phyloP scores from a whole-genome alignment of 1,140 invertebrate genomes.

The Eumaeus atala region DNA sequence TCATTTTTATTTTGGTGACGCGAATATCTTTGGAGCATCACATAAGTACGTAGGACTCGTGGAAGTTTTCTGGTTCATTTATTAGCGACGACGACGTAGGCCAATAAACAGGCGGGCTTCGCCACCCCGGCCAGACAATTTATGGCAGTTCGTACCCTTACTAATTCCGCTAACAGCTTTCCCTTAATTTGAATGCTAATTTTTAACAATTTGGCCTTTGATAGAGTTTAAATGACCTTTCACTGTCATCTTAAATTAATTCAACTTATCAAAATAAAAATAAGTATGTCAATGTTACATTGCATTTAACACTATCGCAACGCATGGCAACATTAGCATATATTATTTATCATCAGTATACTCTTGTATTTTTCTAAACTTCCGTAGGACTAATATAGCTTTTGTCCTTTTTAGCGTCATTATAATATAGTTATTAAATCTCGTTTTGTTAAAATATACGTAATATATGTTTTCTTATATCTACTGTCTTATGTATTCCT shows the following conservation, averaged over 20 bases:
- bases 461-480: too few relatives aligned
- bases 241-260: too few relatives aligned
- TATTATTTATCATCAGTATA: too few relatives aligned
- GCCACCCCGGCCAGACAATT: constrained; percentile 66
- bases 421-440: too few relatives aligned
- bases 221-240: constrained; percentile 46
- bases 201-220: constrained; percentile 66
- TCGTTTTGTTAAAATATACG: too few relatives aligned
- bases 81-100: constrained; percentile 59
- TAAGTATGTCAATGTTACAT: background rate
- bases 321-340: too few relatives aligned
- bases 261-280: too few relatives aligned
- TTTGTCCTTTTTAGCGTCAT: too few relatives aligned
- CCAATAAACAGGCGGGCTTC: constrained; percentile 64
- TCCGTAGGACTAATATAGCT: too few relatives aligned
- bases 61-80: constrained; percentile 71
- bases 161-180: constrained; percentile 69
- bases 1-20: constrained; percentile 38
- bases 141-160: constrained; percentile 55
- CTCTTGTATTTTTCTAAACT: too few relatives aligned
- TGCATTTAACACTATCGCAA: too few relatives aligned
- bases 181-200: constrained; percentile 69
- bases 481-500: too few relatives aligned
- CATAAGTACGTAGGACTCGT: constrained; percentile 45
- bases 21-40: constrained; percentile 47